Evolutionary conservation across 2,888 invertebrate species (phyloP), one percentile per base, ranked within the genome.

Genomic region (Aquatica leii): DNA sequence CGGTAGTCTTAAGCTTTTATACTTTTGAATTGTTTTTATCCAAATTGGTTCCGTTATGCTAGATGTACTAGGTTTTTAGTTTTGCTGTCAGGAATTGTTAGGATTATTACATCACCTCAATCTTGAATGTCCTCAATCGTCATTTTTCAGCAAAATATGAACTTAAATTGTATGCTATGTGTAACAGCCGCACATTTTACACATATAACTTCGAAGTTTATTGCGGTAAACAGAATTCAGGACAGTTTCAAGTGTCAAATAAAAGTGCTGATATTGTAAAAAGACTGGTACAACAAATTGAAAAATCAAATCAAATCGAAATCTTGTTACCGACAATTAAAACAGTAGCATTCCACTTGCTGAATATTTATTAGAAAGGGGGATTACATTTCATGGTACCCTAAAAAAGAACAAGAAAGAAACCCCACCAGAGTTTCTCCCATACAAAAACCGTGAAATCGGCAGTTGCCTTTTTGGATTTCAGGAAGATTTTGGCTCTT

Each of bases 361-460:
- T 18, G 21, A 48, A 1, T 48, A 48, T 14, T 43, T 43, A 43
- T 17, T 8, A 4, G 2, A 43, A 12, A 14, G 17, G 17, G 3
- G 14, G 1, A 17, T 43, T 14, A 43, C 41, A 3, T 14, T 17
- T 3, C 14, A 17, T 15, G 41, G 41, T 4, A 43, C 41, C 8
- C 14, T 43, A 43, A 43, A 8, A 57, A 61, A 35, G n/a, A 59
- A 49, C 35, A 52, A 54, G 48, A 34, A 14, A 6, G 43, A 62
- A 53, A 46, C 54, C 6, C 50, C 50, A 1, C 1, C 18, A 24
- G 17, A 43, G 34, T 60, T 46, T 34, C 17, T 43, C 5, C 1
- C 14, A 43, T n/a, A n/a, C n/a, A n/a, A n/a, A n/a, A n/a, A n/a
- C n/a, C n/a, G n/a, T n/a, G n/a, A n/a, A n/a, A n/a, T n/a, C n/a